Conservation (phyloP, 2,113 vertebrate species). For the Phoxinus phoxinus region DNA sequence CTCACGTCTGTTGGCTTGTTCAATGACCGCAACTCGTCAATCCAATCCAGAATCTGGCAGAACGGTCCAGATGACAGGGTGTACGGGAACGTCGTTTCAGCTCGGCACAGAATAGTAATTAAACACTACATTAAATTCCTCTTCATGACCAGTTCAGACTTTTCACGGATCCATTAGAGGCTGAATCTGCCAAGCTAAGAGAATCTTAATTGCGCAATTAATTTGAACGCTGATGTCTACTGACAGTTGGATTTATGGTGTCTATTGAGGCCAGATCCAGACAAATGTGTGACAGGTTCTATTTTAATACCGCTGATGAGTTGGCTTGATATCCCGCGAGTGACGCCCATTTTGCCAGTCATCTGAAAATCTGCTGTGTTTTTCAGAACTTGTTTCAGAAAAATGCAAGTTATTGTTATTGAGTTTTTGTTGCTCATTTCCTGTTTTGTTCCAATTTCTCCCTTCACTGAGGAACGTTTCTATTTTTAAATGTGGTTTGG, state of each 20-base stretch:
- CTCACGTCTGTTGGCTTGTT: conserved; percentile 14
- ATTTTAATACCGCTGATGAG: conserved; percentile 71
- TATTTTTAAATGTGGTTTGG: not conserved
- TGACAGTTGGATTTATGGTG: conserved; percentile 75
- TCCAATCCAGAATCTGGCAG: conserved; percentile 20
- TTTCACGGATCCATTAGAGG: conserved; percentile 79
- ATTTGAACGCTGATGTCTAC: conserved; percentile 74
- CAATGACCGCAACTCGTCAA: conserved; percentile 25
- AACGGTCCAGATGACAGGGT: conserved; percentile 63
- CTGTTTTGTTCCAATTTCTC: not conserved
- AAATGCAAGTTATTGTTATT: conserved; percentile 10
- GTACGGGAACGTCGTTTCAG: conserved; percentile 59
- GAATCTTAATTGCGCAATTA: conserved; percentile 81
- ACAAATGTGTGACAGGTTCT: conserved; percentile 67
- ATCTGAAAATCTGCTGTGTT: not conserved
- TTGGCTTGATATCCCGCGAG: conserved; percentile 46
- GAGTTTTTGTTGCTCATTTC: not conserved
- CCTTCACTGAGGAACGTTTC: not conserved
- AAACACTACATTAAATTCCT: conserved; percentile 80
- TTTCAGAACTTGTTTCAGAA: not conserved
- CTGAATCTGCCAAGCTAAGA: conserved; percentile 76
- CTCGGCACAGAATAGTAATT: conserved; percentile 75
- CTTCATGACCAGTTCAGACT: conserved; percentile 79
- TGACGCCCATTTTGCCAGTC: not conserved
- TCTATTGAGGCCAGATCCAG: conserved; percentile 57